Percentiles rank a stretch among this genome's conserved stretches.
Evolutionary conservation across 2,113 vertebrate genomes (phyloP).

Genomic region (Sula dactylatra): DNA sequence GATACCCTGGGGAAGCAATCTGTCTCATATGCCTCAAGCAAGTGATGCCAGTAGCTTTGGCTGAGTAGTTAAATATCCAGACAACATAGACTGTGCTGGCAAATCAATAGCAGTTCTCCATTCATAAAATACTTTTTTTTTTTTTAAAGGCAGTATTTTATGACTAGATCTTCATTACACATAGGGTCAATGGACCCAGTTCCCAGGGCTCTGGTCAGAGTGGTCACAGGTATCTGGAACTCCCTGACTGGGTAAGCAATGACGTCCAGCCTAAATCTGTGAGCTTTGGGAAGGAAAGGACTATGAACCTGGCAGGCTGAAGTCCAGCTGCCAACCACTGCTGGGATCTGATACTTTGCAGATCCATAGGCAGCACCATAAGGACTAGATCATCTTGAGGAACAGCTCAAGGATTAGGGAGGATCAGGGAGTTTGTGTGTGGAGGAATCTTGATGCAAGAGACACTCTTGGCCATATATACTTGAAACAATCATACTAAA

Average conservation of each 20-base stretch:
- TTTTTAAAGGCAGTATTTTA: background rate
- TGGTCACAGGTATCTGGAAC: background rate
- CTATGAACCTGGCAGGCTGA: background rate
- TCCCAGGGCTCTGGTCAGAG: background rate
- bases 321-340: background rate
- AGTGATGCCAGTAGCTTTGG: background rate
- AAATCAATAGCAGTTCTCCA: background rate
- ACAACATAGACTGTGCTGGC: background rate
- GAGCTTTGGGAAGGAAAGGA: background rate
- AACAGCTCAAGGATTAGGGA: background rate
- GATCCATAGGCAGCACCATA: background rate
- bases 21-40: background rate
- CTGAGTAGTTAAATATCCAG: background rate
- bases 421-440: background rate
- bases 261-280: background rate
- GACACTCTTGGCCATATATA: background rate
- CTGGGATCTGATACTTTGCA: background rate
- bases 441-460: background rate
- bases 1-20: background rate
- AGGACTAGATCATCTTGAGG: background rate
- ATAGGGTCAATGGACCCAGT: background rate
- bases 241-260: background rate
- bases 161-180: background rate
- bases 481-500: background rate
- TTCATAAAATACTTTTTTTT: background rate